A percentile compares a stretch with the other conserved stretches of the same genome.
These are phyloP conservation scores for Pipistrellus pygmaeus DNA, from an alignment of 2,797 vertebrate species.

Conservation along the genomic window DNA sequence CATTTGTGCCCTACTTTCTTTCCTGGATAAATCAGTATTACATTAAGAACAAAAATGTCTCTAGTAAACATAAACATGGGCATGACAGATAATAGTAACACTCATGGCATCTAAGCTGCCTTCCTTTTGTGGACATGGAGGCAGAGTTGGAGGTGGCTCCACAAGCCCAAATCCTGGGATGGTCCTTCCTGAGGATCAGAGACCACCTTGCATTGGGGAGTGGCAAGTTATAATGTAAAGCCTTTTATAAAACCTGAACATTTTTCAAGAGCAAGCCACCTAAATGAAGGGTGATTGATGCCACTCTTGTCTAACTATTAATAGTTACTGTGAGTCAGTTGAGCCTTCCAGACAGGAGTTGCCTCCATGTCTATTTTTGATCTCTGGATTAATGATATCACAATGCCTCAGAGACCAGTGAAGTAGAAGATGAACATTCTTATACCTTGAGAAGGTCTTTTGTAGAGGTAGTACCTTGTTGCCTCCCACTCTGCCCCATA, in stretches of 20 bases:
- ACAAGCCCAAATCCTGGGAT: not conserved
- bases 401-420: not conserved
- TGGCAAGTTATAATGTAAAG: not conserved
- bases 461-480: not conserved
- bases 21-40: not conserved
- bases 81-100: too few species aligned
- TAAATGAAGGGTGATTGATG: not conserved
- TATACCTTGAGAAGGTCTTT: not conserved
- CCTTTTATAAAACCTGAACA: not conserved
- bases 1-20: not conserved
- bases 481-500: too few species aligned
- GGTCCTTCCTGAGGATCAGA: not conserved
- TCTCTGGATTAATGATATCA: not conserved
- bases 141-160: not conserved
- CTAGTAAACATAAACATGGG: not conserved
- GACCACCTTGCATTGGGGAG: not conserved
- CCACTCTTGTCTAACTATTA: too few species aligned
- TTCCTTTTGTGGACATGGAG: not conserved
- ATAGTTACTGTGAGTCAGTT: not conserved
- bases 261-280: not conserved
- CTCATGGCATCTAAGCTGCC: not conserved
- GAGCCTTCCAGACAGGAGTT: not conserved
- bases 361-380: accelerated
- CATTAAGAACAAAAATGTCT: not conserved
- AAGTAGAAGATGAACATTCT: not conserved